phyloP scores from a whole-genome alignment of 92 coral and sea anemone species.

The Galaxea fascicularis region DNA sequence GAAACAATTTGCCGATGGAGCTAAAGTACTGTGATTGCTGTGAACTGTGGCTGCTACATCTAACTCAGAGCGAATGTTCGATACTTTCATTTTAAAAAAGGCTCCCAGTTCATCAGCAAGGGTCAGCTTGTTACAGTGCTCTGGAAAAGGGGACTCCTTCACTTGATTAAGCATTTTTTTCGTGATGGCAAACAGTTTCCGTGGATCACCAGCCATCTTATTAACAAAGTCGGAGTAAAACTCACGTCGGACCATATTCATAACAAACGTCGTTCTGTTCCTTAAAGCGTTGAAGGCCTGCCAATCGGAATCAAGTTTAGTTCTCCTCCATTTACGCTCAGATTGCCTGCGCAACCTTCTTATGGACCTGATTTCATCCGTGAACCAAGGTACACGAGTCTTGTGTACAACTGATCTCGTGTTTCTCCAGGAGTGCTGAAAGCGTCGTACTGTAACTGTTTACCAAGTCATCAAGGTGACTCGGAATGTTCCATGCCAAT shows the following conservation, averaged over 20 bases:
- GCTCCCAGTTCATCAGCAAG: background rate
- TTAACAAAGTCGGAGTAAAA: conserved; percentile 11
- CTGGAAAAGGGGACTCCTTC: conserved; percentile 19
- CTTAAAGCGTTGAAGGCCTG: conserved; percentile 20
- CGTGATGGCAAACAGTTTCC: conserved; percentile 6
- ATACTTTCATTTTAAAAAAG: conserved; percentile 1
- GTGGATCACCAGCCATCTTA: conserved; percentile 18
- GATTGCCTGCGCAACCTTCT: conserved; percentile 17
- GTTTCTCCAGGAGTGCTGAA: conserved; percentile 11
- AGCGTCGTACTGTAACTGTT: conserved; percentile 5
- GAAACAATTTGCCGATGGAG: background rate
- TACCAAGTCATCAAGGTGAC: background rate
- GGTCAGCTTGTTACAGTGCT: background rate
- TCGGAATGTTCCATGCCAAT: background rate
- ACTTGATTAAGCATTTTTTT: conserved; percentile 18
- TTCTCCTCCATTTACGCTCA: conserved; percentile 31
- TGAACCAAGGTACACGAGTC: conserved; percentile 35
- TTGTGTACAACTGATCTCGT: conserved; percentile 11
- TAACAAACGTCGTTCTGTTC: conserved; percentile 29
- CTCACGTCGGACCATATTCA: conserved; percentile 34
- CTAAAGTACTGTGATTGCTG: no score
- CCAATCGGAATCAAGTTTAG: conserved; percentile 21
- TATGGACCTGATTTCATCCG: conserved; percentile 24
- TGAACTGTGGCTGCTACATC: conserved; percentile 20
- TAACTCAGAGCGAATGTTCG: conserved; percentile 1